Percentiles rank a stretch among this genome's conserved stretches.
These are phyloP conservation scores for Calvadosia cruxmelitensis DNA, from an alignment of 30 jellyfish, hydroid and myxozoan species.

Conservation along the genomic window DNA sequence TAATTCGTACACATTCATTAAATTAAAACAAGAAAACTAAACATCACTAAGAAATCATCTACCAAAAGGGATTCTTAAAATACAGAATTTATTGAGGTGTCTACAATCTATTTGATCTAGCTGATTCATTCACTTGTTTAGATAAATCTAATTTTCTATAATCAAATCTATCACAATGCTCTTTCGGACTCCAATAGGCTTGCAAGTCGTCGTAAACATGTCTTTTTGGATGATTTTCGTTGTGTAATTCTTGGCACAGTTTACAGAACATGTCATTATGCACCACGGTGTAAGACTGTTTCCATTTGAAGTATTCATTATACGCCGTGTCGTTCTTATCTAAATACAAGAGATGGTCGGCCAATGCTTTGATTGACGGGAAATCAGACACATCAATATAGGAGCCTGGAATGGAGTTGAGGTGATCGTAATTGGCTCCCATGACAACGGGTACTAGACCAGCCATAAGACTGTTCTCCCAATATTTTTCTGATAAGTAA, in stretches of 20 bases:
- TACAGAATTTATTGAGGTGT: too few species aligned
- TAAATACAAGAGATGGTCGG: conserved; percentile 2
- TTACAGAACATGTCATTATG: not conserved
- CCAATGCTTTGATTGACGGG: conserved; percentile 5
- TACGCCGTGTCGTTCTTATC: conserved; percentile 3
- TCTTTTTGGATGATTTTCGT: not conserved
- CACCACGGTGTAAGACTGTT: not conserved
- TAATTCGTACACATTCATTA: too few species aligned
- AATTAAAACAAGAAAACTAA: too few species aligned
- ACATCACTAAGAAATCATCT: too few species aligned
- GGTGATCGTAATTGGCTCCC: conserved; percentile 1
- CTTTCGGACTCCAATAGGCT: not conserved
- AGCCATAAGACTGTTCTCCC: conserved; percentile 1
- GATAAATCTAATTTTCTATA: too few species aligned
- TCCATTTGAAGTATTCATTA: conserved; percentile 7
- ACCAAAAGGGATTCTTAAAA: too few species aligned
- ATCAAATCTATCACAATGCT: not conserved
- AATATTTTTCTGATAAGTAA: conserved; percentile 12
- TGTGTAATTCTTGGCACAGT: not conserved
- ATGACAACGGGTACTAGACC: conserved; percentile 10
- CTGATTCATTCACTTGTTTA: too few species aligned
- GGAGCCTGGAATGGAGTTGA: conserved; percentile 4
- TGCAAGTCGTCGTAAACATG: not conserved
- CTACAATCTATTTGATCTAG: too few species aligned
- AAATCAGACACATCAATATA: conserved; percentile 4